Evolutionary conservation across 2,113 vertebrate species (phyloP).

Genomic region (Ahaetulla prasina): DNA sequence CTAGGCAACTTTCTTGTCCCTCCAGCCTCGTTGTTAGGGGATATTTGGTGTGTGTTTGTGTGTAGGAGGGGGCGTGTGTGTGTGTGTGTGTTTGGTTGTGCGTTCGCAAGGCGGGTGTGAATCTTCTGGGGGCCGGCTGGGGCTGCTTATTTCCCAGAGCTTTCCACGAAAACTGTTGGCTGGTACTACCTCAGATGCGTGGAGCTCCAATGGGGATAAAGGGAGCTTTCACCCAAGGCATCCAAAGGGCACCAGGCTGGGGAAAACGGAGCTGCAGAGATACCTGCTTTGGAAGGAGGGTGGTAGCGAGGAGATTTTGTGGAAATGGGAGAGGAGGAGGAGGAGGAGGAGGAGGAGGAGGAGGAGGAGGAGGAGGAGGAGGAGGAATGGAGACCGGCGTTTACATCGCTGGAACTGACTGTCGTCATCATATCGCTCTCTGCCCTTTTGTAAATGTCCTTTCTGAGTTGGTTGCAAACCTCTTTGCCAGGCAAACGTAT

Average conservation of each 20-base stretch:
- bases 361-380: background rate
- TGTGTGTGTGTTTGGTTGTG: background rate
- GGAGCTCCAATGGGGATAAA: background rate
- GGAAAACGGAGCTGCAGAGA: background rate
- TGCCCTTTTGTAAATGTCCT: background rate
- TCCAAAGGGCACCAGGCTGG: background rate
- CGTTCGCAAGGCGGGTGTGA: background rate
- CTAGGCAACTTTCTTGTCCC: slow-evolving; percentile 79
- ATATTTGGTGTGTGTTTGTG: slow-evolving; percentile 33
- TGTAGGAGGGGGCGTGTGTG: background rate
- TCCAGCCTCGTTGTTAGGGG: slow-evolving; percentile 79
- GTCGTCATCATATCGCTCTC: background rate
- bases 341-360: too few species aligned
- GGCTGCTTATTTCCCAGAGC: background rate
- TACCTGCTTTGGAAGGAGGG: background rate
- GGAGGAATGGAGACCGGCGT: background rate
- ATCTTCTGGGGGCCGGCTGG: background rate
- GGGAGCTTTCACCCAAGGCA: background rate
- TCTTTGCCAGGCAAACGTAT: background rate
- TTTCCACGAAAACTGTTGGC: background rate
- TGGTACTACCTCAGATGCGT: background rate
- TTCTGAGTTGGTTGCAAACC: too few species aligned
- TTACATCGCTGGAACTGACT: background rate
- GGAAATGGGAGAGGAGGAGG: background rate
- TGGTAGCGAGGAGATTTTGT: background rate